Percentiles rank a stretch among this genome's conserved stretches.
Evolutionary conservation across 2,888 invertebrate species (phyloP).

Genomic region (Gandaritis pyraliata): DNA sequence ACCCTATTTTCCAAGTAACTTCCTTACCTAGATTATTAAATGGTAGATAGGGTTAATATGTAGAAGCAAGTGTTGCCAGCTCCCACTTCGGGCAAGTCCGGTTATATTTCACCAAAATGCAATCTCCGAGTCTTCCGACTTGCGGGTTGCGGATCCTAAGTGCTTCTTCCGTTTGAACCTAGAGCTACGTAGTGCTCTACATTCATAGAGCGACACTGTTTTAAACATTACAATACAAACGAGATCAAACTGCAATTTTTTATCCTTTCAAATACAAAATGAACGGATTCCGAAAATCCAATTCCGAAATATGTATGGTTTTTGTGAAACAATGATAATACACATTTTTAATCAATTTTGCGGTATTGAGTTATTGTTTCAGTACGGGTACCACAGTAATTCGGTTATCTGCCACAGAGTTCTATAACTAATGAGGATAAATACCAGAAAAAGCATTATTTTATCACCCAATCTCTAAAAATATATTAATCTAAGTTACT

Average conservation of each 20-base stretch:
- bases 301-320: too few species aligned
- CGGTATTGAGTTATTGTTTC: too few species aligned
- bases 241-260: not conserved
- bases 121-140: conserved; percentile 40
- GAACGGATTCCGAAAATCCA: too few species aligned
- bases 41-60: conserved; percentile 14
- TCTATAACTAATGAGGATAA: too few species aligned
- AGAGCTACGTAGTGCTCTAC: conserved; percentile 14
- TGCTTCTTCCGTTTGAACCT: conserved; percentile 45
- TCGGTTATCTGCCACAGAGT: too few species aligned
- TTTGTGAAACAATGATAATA: too few species aligned
- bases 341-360: too few species aligned
- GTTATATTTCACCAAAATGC: conserved; percentile 44
- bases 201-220: conserved; percentile 2
- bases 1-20: not conserved
- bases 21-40: conserved; percentile 14
- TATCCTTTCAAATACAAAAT: too few species aligned
- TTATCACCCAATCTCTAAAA: too few species aligned
- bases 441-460: too few species aligned
- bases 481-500: too few species aligned
- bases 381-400: too few species aligned
- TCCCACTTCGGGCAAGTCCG: conserved; percentile 32
- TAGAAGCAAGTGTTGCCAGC: conserved; percentile 32
- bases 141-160: conserved; percentile 44
- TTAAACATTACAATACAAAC: conserved; percentile 1